Base-by-base conservation (phyloP, 2,113 vertebrate species). In the Neoarius graeffei region DNA sequence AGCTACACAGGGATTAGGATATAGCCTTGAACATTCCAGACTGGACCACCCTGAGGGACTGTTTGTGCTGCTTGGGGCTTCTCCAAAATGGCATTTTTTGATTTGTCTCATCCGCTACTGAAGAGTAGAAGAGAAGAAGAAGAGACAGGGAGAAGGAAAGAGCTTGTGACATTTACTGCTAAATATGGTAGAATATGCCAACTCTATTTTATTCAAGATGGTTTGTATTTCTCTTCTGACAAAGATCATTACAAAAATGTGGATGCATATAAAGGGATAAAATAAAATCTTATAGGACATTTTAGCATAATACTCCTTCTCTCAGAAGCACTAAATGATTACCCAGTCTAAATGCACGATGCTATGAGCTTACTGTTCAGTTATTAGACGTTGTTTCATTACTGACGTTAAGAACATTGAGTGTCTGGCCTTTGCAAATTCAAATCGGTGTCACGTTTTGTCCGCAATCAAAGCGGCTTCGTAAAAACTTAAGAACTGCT, bases 81-180 rank as follows among this genome's bases (percentile, higher is more conserved):
- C 30, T 84, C 73, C 64, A 80, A 88, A 79, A 87, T 73, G 77
- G 77, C 87, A 85, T 76, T 25, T 76, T 77, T 62, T 86, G 83
- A 85, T 85, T 84, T 48, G 54, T 81, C 80, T 83, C n/a, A 56
- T 85, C 50, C 52, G 67, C 27, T 83, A 48, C 77, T n/a, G 42
- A 64, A 48, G 25, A 71, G 80, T 23, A 13, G 13, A 69, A 73
- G 25, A 35, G 25, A 66, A 50, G 25, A 60, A 84, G 54, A 64
- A 13, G 62, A 73, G 11, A 14, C 11, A 42, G 57, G 50, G 27
- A 88, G 66, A 85, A 50, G 50, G 3, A 57, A 35, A 48, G 15
- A 17, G 19, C 69, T 20, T 15, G 9, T 85, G 83, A 84, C 73
- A 73, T 90, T 81, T 81, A 74, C 79, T 84, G 66, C 71, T n/a